Base-by-base conservation (phyloP, 2,888 invertebrate species). In the Himalopsyche japonica region DNA sequence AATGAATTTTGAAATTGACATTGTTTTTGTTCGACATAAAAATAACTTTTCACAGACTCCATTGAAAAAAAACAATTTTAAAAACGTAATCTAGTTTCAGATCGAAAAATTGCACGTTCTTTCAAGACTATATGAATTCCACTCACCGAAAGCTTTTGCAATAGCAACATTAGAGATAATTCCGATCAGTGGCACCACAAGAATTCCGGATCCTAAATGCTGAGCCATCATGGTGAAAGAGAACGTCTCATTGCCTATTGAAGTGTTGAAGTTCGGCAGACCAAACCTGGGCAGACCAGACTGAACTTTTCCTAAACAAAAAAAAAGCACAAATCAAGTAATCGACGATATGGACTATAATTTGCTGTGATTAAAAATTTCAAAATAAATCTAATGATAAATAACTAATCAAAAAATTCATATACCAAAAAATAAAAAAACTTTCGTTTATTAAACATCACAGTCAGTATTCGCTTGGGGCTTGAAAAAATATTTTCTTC, bases 121-220 rank as follows among this genome's bases (percentile, higher is more conserved):
- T 30, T n/a, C 49, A 80, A 20, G 32, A 3, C 34, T n/a, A n/a
- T n/a, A 34, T 15, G 24, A 37, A 18, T 8, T 27, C 10, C 37
- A 82, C 94, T 94, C 91, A 96, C 96, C 94, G 90, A 97, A 97
- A 82, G 96, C 95, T 90, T 96, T 97, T n/a, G 96, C 96, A 86
- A 97, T 96, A 3, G 97, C 96, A 64, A 97, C 94, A 87, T 96
- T 95, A 80, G 95, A 95, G 78, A 97, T 93, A 83, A 97, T 94
- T 0, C 95, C 95, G 32, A 97, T 93, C 32, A 97, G 89, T 0
- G 97, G 96, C 2, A 96, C 94, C 4, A 97, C 93, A 30, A 94
- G 88, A 48, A 96, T 91, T 0, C 96, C 96, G 48, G 93, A 91
- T 0, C 95, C 95, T 80, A 96, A 91, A 88, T 94, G 93, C 83